Evolutionary conservation across 2,113 vertebrate species (phyloP).

Genomic region (Alethe castanea): DNA sequence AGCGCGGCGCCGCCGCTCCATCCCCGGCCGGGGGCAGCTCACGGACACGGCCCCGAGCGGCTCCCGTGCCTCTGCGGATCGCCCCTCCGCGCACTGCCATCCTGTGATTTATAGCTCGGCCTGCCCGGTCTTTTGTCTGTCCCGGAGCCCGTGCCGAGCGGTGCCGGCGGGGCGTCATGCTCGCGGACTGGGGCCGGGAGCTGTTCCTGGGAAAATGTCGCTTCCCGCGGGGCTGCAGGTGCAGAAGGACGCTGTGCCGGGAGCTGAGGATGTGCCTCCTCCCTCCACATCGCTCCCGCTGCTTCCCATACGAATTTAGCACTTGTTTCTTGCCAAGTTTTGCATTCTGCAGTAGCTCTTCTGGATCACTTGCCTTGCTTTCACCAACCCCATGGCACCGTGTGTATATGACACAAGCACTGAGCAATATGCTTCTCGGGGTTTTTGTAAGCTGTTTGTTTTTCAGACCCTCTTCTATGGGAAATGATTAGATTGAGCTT

Average conservation of each 20-base stretch:
- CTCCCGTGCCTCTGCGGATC: background rate
- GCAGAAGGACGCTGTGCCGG: background rate
- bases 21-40: background rate
- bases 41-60: background rate
- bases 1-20: background rate
- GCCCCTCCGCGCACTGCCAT: accelerated
- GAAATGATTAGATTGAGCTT: background rate
- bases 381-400: background rate
- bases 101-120: background rate
- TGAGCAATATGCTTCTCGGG: background rate
- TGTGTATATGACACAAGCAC: accelerated
- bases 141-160: background rate
- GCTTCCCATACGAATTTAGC: background rate
- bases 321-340: background rate
- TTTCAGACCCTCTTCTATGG: background rate
- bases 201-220: background rate
- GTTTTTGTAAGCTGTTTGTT: background rate
- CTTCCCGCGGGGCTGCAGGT: background rate
- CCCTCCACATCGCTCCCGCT: accelerated
- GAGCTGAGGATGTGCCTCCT: background rate
- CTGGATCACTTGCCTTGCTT: background rate
- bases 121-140: background rate
- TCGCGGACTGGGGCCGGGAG: background rate
- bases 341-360: background rate
- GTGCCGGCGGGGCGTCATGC: background rate